These are phyloP conservation scores for Lipophrys pholis DNA, from an alignment of 2,113 vertebrate genomes.

Conservation along the genomic window DNA sequence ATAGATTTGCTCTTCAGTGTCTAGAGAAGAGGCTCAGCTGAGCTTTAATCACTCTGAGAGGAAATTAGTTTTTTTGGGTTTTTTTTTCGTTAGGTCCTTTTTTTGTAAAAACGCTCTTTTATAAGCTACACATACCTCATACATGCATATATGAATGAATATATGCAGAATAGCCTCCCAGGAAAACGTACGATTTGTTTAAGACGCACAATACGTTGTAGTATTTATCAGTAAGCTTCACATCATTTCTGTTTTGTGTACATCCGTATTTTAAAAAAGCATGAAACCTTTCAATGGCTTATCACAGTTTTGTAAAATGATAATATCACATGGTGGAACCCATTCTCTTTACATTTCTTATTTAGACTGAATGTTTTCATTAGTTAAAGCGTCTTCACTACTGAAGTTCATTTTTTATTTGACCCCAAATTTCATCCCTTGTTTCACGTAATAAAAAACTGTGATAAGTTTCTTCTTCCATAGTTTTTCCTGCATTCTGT, in stretches of 20 bases:
- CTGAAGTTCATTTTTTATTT: slow-evolving; percentile 12
- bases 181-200: slow-evolving; percentile 20
- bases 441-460: slow-evolving; percentile 15
- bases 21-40: slow-evolving; percentile 61
- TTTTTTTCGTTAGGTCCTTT: slow-evolving; percentile 29
- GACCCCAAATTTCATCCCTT: slow-evolving; percentile 12
- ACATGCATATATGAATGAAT: background rate
- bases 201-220: slow-evolving; percentile 4
- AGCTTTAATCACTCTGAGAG: slow-evolving; percentile 75
- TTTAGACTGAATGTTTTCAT: background rate
- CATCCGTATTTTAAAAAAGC: background rate
- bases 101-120: slow-evolving; percentile 43
- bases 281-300: no score
- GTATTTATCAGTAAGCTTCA: background rate
- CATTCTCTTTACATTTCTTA: slow-evolving; percentile 2
- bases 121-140: slow-evolving; percentile 29
- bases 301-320: no score
- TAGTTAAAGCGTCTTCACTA: background rate
- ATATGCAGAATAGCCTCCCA: slow-evolving; percentile 22
- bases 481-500: slow-evolving; percentile 10
- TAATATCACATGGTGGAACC: background rate
- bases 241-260: background rate
- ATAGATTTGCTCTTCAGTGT: slow-evolving; percentile 7
- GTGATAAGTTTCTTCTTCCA: background rate
- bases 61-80: slow-evolving; percentile 69